Evolutionary conservation across 2,797 vertebrate species (phyloP), one percentile per base, ranked within the genome.

Genomic region (Sebastes minor): DNA sequence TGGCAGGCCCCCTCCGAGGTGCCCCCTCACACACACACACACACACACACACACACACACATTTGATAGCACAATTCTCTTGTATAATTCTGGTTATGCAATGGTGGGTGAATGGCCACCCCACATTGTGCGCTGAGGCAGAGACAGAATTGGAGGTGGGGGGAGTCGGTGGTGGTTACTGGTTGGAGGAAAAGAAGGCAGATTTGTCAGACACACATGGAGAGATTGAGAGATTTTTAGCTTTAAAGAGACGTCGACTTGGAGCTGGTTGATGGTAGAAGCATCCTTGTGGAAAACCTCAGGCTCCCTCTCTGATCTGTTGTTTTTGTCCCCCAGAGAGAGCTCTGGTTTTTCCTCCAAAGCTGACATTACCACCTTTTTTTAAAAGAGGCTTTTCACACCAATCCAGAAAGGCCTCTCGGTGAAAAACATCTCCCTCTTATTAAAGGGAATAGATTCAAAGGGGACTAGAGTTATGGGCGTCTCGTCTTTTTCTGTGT

Each of bases 51-150:
- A 32, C 82, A 23, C 80, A 79, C 73, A 75, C 71, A 84, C 71
- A 68, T 86, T 82, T 78, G 80, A 91, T 85, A 80, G 88, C 90
- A 85, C 85, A 91, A 74, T 83, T 86, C 88, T 84, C 91, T 94
- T 93, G 93, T 93, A 90, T 93, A 90, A 92, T 91, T 92, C 76
- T 76, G 82, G 91, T 95, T 95, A 94, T 82, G 93, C 93, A 95
- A 95, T 91, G 74, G 64, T 71, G 78, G 77, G 82, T 91, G 91
- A 94, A 93, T 88, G 86, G 91, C 83, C 78, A 86, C 86, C 89
- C 84, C 62, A 70, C 85, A 89, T 88, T 92, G 92, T 93, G 83
- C 80, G 22, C 83, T 87, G 89, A 91, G 85, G 91, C 85, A 86
- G 88, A 88, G 84, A 85, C 32, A 62, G 79, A 70, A 25, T 27